These are phyloP conservation scores for Formica selysi DNA, from an alignment of 1,140 invertebrate species.

Conservation along the genomic window DNA sequence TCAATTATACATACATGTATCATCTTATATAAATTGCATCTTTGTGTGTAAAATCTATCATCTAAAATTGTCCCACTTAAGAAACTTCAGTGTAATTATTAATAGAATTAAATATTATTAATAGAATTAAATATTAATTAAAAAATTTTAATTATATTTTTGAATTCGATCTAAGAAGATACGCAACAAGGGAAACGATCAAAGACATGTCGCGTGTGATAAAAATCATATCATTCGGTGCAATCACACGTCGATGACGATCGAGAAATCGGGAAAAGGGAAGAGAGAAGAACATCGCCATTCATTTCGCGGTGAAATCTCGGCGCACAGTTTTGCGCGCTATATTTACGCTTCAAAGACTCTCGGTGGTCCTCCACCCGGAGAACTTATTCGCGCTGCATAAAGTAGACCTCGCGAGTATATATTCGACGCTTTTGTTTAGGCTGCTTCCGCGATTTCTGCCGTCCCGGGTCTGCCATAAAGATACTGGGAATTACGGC, in stretches of 20 bases:
- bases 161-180: not conserved
- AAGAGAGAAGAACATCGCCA: not conserved
- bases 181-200: not conserved
- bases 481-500: not conserved
- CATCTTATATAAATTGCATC: too few relatives aligned
- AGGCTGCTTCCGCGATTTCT: slow-evolving; percentile 19
- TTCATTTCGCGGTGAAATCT: slow-evolving; percentile 61
- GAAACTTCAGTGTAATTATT: too few relatives aligned
- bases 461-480: not conserved
- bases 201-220: not conserved
- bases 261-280: slow-evolving; percentile 46
- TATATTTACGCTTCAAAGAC: slow-evolving; percentile 62
- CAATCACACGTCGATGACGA: not conserved
- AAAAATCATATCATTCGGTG: not conserved
- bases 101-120: too few relatives aligned
- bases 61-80: too few relatives aligned
- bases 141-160: not conserved
- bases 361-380: not conserved
- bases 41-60: too few relatives aligned
- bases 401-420: slow-evolving; percentile 47
- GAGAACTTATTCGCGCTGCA: not conserved
- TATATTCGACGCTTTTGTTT: slow-evolving; percentile 30
- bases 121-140: too few relatives aligned
- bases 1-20: too few relatives aligned
- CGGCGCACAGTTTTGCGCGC: slow-evolving; percentile 9